Percentiles rank a stretch among this genome's conserved stretches.
Conservation (phyloP, 2,888 invertebrate species). For the Metallyticus violacea region DNA sequence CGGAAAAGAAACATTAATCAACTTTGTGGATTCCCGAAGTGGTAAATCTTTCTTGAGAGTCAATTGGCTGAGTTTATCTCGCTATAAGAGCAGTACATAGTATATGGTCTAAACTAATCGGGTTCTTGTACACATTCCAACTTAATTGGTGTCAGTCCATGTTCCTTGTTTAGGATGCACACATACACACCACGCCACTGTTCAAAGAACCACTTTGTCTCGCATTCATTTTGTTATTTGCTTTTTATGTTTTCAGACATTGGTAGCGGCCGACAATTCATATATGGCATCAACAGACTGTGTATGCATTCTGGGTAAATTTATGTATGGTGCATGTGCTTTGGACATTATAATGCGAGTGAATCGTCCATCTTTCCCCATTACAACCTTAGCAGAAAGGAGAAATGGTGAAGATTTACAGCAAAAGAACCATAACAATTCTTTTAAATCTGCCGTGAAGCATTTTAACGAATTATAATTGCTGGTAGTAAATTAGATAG, state of each 20-base stretch:
- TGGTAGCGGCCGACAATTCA: background rate
- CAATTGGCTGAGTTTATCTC: background rate
- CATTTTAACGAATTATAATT: too few species aligned
- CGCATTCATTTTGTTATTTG: background rate
- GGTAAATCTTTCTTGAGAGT: background rate
- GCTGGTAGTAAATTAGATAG: too few species aligned
- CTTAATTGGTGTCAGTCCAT: background rate
- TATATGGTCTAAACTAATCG: background rate
- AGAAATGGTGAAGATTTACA: too few species aligned
- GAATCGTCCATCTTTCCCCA: background rate
- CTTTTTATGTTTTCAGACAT: background rate
- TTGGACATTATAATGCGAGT: background rate
- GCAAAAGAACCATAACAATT: too few species aligned
- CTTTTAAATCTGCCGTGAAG: too few species aligned
- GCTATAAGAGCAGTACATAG: background rate
- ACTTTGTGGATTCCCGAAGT: background rate
- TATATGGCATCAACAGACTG: background rate
- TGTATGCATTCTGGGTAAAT: background rate
- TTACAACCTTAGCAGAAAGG: background rate
- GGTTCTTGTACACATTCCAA: background rate
- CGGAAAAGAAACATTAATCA: background rate
- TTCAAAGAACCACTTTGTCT: background rate
- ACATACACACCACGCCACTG: background rate
- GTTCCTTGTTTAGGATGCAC: background rate
- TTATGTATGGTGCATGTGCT: background rate